Evolutionary conservation across 2,113 vertebrate species (phyloP).

Genomic region (Puntigrus tetrazona): DNA sequence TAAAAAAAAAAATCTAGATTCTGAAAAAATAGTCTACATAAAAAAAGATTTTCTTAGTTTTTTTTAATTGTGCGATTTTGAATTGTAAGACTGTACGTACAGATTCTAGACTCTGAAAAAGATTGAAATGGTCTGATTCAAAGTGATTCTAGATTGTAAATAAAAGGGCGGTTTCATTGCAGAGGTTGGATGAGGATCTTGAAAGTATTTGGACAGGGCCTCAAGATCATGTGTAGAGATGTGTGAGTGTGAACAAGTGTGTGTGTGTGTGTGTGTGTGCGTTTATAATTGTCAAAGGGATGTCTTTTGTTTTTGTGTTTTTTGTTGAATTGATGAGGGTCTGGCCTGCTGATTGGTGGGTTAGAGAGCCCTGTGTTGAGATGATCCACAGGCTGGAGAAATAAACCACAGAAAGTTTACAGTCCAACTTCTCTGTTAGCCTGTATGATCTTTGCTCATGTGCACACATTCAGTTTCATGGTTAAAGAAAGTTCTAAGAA

Average conservation of each 20-base stretch:
- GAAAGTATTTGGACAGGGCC: slow-evolving; percentile 30
- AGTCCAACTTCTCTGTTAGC: slow-evolving; percentile 33
- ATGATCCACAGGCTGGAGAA: slow-evolving; percentile 58
- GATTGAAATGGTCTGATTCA: not conserved
- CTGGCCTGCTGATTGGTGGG: slow-evolving; percentile 50
- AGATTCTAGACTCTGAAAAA: not conserved
- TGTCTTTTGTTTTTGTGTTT: slow-evolving; percentile 42
- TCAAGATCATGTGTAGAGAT: slow-evolving; percentile 2
- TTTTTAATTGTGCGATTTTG: not conserved
- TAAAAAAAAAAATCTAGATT: too few species aligned
- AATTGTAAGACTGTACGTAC: not conserved
- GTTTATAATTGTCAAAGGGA: slow-evolving; percentile 49
- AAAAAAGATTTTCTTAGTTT: not conserved
- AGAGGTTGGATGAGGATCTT: slow-evolving; percentile 15
- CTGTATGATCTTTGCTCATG: slow-evolving; percentile 2
- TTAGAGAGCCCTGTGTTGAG: slow-evolving; percentile 41
- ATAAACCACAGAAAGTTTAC: slow-evolving; percentile 59
- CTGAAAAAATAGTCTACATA: too few species aligned
- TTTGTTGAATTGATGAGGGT: slow-evolving; percentile 36
- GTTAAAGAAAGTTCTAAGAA: not conserved
- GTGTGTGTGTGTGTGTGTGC: slow-evolving; percentile 42
- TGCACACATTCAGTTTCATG: slow-evolving; percentile 37
- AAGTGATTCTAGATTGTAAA: not conserved
- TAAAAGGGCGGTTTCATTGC: not conserved
- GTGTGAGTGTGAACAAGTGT: slow-evolving; percentile 24